Evolutionary conservation across 2,113 vertebrate species (phyloP), one percentile per base, ranked within the genome.

Genomic region (Manacus vitellinus): DNA sequence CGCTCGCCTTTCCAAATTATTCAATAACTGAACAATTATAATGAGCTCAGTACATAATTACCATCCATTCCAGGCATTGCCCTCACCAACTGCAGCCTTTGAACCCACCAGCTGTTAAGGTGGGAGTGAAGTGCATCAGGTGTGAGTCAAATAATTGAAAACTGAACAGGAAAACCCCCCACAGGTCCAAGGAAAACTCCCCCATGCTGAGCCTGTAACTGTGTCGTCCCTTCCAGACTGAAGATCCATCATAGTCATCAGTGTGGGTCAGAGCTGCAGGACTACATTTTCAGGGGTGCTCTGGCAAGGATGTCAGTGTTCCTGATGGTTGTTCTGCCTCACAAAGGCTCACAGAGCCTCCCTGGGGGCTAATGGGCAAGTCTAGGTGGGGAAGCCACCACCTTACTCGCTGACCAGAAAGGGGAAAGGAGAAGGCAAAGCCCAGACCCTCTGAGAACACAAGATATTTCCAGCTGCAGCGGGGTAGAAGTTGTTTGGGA

Each of bases 11-110:
- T 78, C 61, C 65, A 81, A 78, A 91, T 95, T 73, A 76, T 59
- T 94, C 68, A 90, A 87, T 95, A 95, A 91, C 73, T 44, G 77
- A 91, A 65, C 93, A 94, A 89, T 95, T 94, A 78, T 31, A 89
- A 94, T 3, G 39, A 81, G 70, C 91, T 87, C 72, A 92, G 86
- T 47, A 10, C 59, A 89, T 92, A 95, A 96, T 96, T 86, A 23
- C 52, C 58, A 16, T 14, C 75, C 41, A 59, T 47, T 62, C 56
- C 72, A 74, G 61, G 35, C 58, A 16, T 21, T 71, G 84, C 84
- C 88, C 79, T 87, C 0, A 0, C 83, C 94, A 67, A 54, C 49
- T 55, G 83, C 88, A 91, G 79, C 79, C 74, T 55, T 12, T 0
- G 3, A 46, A 84, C 24, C 67, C 76, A 55, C 17, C 83, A 94